phyloP scores from a whole-genome alignment of 1,140 invertebrate genomes.

The Portunus trituberculatus region DNA sequence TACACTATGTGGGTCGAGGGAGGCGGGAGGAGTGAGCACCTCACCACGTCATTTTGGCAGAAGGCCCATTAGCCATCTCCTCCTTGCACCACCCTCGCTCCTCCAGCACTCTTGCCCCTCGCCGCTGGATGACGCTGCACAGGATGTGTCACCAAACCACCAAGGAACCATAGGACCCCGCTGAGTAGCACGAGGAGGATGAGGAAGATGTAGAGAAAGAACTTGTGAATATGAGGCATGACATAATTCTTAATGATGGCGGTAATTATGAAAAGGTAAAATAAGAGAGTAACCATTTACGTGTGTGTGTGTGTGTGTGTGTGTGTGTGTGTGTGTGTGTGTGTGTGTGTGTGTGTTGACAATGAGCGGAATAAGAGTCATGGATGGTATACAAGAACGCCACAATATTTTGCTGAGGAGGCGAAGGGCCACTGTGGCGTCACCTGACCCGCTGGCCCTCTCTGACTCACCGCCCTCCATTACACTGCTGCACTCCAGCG shows the following conservation, averaged over 20 bases:
- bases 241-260: no score
- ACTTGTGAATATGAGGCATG: no score
- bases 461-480: not conserved
- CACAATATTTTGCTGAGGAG: no score
- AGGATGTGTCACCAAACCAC: not conserved
- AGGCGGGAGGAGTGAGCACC: constrained; percentile 26
- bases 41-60: not conserved
- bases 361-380: not conserved
- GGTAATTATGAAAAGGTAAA: no score
- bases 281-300: not conserved
- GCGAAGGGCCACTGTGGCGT: no score
- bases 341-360: not conserved
- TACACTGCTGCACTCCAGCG: not conserved
- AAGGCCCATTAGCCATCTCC: not conserved
- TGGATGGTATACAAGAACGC: no score
- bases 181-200: not conserved
- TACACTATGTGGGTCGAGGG: constrained; percentile 1
- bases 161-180: not conserved
- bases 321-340: not conserved
- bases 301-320: not conserved
- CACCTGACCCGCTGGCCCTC: not conserved
- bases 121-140: not conserved
- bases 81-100: not conserved
- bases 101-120: not conserved
- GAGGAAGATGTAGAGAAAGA: not conserved